Percentiles rank a stretch among this genome's conserved stretches.
These are phyloP conservation scores for Heliconius himera DNA, from an alignment of 1,140 invertebrate genomes.

Conservation along the genomic window DNA sequence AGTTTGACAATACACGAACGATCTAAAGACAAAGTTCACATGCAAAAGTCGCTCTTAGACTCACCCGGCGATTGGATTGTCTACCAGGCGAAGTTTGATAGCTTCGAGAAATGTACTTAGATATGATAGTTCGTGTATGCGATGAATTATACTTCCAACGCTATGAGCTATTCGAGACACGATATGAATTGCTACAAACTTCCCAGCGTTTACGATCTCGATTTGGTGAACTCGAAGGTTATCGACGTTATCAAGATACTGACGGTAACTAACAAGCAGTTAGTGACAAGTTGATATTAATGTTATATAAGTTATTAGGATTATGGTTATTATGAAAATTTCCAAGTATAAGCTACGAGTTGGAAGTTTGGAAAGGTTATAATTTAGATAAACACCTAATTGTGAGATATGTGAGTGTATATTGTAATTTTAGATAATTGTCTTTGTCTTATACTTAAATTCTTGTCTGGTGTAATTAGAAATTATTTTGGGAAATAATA, in stretches of 20 bases:
- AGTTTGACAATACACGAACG: slow-evolving; percentile 67
- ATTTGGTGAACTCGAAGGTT: slow-evolving; percentile 47
- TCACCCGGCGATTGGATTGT: slow-evolving; percentile 69
- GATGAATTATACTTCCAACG: slow-evolving; percentile 61
- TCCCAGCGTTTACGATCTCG: slow-evolving; percentile 43
- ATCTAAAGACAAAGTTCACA: slow-evolving; percentile 71
- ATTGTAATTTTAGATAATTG: neutral
- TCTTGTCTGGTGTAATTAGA: too few species aligned
- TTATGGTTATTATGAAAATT: neutral
- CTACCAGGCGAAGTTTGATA: slow-evolving; percentile 71
- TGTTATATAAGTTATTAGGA: neutral
- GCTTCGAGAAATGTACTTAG: slow-evolving; percentile 68
- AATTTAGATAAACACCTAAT: neutral
- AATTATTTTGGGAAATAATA: too few species aligned
- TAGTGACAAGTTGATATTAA: slow-evolving; percentile 28
- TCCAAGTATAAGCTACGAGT: neutral
- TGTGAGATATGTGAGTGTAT: neutral
- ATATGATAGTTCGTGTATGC: slow-evolving; percentile 62
- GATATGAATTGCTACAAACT: slow-evolving; percentile 59
- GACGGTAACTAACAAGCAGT: slow-evolving; percentile 41
- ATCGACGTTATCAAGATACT: slow-evolving; percentile 37
- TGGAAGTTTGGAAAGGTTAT: neutral
- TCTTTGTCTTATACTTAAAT: neutral
- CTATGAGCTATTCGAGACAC: slow-evolving; percentile 54
- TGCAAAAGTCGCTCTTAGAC: slow-evolving; percentile 71